Base-by-base conservation (phyloP, 1,140 invertebrate genomes). In the Odontomachus brunneus region DNA sequence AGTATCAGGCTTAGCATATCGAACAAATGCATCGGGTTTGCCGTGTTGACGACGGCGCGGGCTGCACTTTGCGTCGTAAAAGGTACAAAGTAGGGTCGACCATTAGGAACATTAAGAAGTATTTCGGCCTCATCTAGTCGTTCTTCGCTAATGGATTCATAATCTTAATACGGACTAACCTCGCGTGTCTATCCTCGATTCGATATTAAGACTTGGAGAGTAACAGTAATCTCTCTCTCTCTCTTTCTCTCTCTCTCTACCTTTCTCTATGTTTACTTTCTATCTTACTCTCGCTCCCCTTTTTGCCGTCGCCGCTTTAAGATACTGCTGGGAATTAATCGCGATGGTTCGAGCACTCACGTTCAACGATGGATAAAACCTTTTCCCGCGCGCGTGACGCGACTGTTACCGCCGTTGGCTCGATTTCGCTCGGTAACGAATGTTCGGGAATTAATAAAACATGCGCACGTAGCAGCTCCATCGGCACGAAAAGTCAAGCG, bases 101-200 rank as follows among this genome's bases (percentile, higher is more conserved):
- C 73, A 88, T 88, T 88, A 88, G 76, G 55, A 72, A 85, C 85
- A 88, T 84, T 49, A 80, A 78, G 65, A 82, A 86, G 55, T 84
- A 81, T 87, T 84, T 84, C 76, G 73, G 86, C 83, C 86, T 84
- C 90, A 88, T 91, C 89, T 88, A 88, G 83, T 38, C 75, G 83
- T 89, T 88, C 78, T 69, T 81, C 71, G 76, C 88, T 91, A 91
- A 91, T 91, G 91, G 91, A 91, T 90, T 91, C 90, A 90, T 91
- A 91, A 91, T 91, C 91, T 91, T 91, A 91, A 90, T 91, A 91
- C 84, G 22, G 86, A 73, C 83, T 69, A 78, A 84, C 75, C 88
- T 91, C 87, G 89, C 90, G 88, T 91, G 89, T 85, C 84, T 84
- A 63, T 60, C 71, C 85, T 87, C 89, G 90, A 91, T 91, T 91